Percentiles rank a stretch among this genome's conserved stretches.
Conservation (phyloP, 23 tunicate species). For the Ciona savignyi region DNA sequence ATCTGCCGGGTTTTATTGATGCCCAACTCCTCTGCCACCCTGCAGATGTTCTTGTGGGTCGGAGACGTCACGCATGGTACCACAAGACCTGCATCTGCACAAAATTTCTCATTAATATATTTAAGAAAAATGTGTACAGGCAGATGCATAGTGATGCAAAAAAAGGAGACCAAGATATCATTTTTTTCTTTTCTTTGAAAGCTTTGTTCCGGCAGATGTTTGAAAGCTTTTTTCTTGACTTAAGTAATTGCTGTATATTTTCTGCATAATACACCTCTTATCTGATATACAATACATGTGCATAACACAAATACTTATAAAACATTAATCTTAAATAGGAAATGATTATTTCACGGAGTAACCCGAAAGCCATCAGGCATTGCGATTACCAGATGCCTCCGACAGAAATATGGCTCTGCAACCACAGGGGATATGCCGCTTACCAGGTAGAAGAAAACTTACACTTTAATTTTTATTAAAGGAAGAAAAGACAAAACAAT, state of each 20-base stretch:
- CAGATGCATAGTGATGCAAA: neutral
- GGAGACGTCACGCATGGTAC: slow-evolving; percentile 51
- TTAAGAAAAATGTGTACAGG: neutral
- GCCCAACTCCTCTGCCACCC: slow-evolving; percentile 54
- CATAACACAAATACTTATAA: neutral
- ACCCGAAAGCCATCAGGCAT: neutral
- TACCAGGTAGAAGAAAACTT: neutral
- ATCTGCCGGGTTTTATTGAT: slow-evolving; percentile 40
- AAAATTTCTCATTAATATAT: neutral
- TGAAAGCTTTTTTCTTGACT: too few species aligned
- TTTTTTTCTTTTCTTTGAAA: neutral
- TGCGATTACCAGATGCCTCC: neutral
- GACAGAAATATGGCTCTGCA: neutral
- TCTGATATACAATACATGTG: neutral
- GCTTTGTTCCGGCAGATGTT: too few species aligned
- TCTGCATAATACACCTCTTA: neutral
- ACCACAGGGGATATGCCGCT: neutral
- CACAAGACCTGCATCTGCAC: slow-evolving; percentile 69
- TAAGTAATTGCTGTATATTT: neutral
- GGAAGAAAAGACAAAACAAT: too few species aligned
- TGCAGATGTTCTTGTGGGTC: slow-evolving; percentile 27
- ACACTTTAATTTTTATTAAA: too few species aligned
- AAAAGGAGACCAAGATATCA: too few species aligned
- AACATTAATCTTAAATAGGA: neutral
- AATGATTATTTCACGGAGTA: neutral